phyloP scores from a whole-genome alignment of 2,888 invertebrate species.

The Sarcophaga caerulescens region DNA sequence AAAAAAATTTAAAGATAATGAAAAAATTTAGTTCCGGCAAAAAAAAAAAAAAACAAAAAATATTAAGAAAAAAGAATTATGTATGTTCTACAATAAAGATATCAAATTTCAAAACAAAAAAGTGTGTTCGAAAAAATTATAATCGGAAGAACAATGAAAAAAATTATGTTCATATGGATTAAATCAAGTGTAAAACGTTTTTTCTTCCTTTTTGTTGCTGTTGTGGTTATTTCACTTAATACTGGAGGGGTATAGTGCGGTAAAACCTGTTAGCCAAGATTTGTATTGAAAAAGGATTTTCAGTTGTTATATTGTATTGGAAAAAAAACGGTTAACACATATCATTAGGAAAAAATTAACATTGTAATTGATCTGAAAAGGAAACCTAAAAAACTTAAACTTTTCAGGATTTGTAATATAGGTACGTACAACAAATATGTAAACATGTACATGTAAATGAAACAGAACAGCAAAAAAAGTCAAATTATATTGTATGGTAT shows the following conservation, averaged over 20 bases:
- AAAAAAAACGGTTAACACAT: slow-evolving; percentile 30
- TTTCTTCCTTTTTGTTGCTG: neutral
- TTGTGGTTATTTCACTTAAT: slow-evolving; percentile 75
- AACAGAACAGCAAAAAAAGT: neutral
- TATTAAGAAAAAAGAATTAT: slow-evolving; percentile 19
- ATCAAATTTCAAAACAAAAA: slow-evolving; percentile 68
- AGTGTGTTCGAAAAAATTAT: slow-evolving; percentile 58
- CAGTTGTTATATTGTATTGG: neutral
- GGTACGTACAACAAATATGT: slow-evolving; percentile 7
- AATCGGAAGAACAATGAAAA: slow-evolving; percentile 60
- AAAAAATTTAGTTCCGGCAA: slow-evolving; percentile 63
- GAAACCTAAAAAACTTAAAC: slow-evolving; percentile 80
- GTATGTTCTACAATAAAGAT: slow-evolving; percentile 28
- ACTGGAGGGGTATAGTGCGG: slow-evolving; percentile 69
- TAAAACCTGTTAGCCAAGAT: slow-evolving; percentile 72
- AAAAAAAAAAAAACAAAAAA: slow-evolving; percentile 26
- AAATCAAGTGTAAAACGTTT: slow-evolving; percentile 72
- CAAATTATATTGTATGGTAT: neutral
- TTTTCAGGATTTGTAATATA: slow-evolving; percentile 55
- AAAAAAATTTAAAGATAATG: neutral
- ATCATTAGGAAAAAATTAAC: slow-evolving; percentile 70
- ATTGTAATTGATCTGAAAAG: slow-evolving; percentile 81
- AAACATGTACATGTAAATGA: slow-evolving; percentile 14
- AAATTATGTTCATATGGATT: slow-evolving; percentile 31
- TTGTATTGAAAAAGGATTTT: slow-evolving; percentile 55